phyloP scores from a whole-genome alignment of 1,140 invertebrate genomes.

The Conus ventricosus region DNA sequence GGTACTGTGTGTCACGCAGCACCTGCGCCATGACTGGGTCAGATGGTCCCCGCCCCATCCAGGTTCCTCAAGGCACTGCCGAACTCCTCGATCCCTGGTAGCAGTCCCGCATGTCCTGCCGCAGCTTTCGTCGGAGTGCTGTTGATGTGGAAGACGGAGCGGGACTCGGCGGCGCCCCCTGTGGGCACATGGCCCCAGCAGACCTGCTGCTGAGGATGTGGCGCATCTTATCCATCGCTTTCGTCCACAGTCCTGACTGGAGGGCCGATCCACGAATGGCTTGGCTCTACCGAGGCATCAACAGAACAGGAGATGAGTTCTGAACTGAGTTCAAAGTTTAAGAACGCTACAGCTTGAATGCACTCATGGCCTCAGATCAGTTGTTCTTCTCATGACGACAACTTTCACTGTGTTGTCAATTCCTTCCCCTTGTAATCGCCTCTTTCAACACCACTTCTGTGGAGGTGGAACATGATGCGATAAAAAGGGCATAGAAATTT shows the following conservation, averaged over 20 bases:
- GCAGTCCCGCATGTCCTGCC: conserved; percentile 44
- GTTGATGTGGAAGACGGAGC: conserved; percentile 42
- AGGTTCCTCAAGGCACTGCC: conserved; percentile 57
- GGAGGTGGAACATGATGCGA: no score
- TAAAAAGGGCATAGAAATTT: not conserved
- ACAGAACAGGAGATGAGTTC: no score
- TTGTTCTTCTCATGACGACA: no score
- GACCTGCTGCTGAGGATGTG: conserved; percentile 39
- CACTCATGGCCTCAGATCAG: no score
- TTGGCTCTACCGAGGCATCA: not conserved
- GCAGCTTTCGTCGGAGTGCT: conserved; percentile 24
- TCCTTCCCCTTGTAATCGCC: no score
- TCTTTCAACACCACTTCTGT: no score
- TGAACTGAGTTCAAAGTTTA: no score
- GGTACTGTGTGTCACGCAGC: conserved; percentile 54
- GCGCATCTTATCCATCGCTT: conserved; percentile 39
- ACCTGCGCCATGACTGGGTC: conserved; percentile 54
- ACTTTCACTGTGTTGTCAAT: no score
- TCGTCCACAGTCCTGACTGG: not conserved
- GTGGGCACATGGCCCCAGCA: not conserved
- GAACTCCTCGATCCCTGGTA: conserved; percentile 55
- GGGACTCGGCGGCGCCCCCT: conserved; percentile 9
- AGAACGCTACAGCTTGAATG: no score
- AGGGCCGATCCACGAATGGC: not conserved
- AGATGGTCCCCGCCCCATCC: conserved; percentile 63